Percentiles rank a stretch among this genome's conserved stretches.
Evolutionary conservation across 2,888 invertebrate genomes (phyloP).

Genomic region (Deroplatys truncata): DNA sequence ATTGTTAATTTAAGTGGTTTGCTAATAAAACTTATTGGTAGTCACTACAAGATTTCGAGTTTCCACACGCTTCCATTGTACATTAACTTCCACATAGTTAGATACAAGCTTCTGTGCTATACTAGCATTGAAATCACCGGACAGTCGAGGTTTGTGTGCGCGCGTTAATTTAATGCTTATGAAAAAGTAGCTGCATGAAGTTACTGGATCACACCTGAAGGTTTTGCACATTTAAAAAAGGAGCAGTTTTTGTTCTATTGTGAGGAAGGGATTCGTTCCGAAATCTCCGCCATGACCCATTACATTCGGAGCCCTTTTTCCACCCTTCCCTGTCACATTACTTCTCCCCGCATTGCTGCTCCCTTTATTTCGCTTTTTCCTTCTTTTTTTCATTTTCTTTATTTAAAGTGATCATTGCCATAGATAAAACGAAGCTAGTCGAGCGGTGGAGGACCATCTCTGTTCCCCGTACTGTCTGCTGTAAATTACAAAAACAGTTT

Average conservation of each 20-base stretch:
- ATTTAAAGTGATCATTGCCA: constrained; percentile 29
- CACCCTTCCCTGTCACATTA: neutral
- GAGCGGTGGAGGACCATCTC: neutral
- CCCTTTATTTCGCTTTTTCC: neutral
- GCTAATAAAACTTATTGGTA: too few species aligned
- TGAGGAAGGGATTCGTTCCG: neutral
- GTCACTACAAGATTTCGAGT: too few species aligned
- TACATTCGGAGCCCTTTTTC: neutral
- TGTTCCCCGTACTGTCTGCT: constrained; percentile 9
- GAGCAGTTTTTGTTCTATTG: neutral
- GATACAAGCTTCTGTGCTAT: neutral
- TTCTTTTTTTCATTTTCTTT: constrained; percentile 21
- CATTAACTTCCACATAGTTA: neutral
- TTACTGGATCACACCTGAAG: neutral
- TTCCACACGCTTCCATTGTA: too few species aligned
- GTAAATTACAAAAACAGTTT: constrained; percentile 30
- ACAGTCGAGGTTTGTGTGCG: neutral
- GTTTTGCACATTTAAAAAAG: neutral
- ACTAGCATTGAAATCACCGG: neutral
- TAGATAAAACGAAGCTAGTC: constrained; percentile 19
- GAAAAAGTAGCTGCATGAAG: neutral
- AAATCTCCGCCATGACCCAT: neutral
- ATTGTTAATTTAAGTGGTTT: too few species aligned
- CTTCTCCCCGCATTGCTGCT: neutral
- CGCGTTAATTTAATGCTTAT: neutral